Conservation (phyloP, 2,113 vertebrate species). For the Corydoras maculifer region DNA sequence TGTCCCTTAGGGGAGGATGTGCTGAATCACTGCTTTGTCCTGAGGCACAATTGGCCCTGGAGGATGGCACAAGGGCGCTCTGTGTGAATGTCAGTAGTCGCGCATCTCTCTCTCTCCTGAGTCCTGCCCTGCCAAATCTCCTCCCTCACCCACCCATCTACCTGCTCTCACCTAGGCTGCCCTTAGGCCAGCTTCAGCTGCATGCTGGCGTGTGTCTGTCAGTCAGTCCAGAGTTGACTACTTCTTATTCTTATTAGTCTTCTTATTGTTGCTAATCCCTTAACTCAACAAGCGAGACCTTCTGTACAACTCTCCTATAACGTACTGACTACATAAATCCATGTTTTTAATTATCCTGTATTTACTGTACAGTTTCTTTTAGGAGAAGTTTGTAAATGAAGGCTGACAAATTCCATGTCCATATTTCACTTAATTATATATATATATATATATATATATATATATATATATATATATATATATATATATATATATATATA, state of each 20-base stretch:
- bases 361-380: too few relatives aligned
- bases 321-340: too few relatives aligned
- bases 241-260: neutral
- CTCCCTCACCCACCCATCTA: constrained; percentile 21
- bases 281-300: neutral
- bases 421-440: too few relatives aligned
- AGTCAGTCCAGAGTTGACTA: neutral
- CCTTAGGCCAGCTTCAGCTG: constrained; percentile 2
- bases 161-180: constrained; percentile 29
- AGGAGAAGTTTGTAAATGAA: too few relatives aligned
- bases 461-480: too few relatives aligned
- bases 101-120: constrained; percentile 54
- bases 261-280: neutral
- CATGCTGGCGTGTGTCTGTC: constrained; percentile 14
- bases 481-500: too few relatives aligned
- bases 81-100: constrained; percentile 57
- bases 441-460: too few relatives aligned
- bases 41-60: constrained; percentile 51
- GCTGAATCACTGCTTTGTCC: constrained; percentile 67
- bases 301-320: constrained; percentile 1
- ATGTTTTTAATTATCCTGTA: too few relatives aligned
- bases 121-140: constrained; percentile 43
- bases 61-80: constrained; percentile 62
- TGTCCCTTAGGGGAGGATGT: constrained; percentile 60
- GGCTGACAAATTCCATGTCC: too few relatives aligned